Conservation (phyloP, 2,888 invertebrate genomes). For the Dicroscelio sp. region DNA sequence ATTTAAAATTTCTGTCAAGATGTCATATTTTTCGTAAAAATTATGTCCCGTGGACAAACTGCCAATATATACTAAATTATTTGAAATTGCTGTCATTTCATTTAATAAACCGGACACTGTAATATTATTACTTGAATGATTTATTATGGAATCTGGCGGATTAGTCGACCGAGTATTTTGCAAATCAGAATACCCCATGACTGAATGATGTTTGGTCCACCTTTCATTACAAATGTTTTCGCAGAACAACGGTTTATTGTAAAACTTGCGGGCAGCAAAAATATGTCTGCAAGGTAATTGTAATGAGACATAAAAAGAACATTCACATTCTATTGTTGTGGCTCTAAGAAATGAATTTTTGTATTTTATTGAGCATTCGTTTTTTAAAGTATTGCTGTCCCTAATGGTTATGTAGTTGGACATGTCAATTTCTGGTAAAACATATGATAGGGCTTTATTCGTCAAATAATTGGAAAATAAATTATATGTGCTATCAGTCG, state of each 20-base stretch:
- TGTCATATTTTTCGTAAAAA: too few relatives aligned
- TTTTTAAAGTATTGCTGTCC: not conserved
- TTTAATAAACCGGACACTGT: too few relatives aligned
- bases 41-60: too few relatives aligned
- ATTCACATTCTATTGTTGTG: conserved; percentile 10
- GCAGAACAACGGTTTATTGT: not conserved
- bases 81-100: too few relatives aligned
- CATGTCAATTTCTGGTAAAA: not conserved
- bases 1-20: too few relatives aligned
- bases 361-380: not conserved
- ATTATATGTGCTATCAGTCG: not conserved
- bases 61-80: too few relatives aligned
- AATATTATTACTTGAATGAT: too few relatives aligned
- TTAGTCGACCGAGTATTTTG: too few relatives aligned
- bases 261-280: conserved; percentile 33
- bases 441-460: not conserved
- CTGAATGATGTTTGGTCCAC: conserved; percentile 24
- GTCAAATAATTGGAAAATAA: not conserved
- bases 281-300: conserved; percentile 39
- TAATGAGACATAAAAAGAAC: not conserved
- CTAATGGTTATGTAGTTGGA: conserved; percentile 1
- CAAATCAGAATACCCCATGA: too few relatives aligned
- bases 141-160: too few relatives aligned
- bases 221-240: not conserved
- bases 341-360: not conserved